phyloP scores from a whole-genome alignment of 2,113 vertebrate genomes.

The Nannospalax galili region DNA sequence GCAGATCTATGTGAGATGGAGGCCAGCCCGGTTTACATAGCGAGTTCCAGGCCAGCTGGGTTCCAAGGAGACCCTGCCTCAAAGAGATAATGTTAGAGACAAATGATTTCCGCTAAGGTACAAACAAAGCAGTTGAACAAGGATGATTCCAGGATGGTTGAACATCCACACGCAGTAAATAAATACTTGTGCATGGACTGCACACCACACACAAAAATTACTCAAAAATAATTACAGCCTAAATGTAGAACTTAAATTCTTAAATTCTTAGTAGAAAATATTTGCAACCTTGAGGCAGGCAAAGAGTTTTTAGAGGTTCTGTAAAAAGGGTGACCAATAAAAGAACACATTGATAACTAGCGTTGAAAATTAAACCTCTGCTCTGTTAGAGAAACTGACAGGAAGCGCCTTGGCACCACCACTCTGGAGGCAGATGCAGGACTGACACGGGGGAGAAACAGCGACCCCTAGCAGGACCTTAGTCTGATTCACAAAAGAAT shows the following conservation, averaged over 20 bases:
- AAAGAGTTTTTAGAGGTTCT: background rate
- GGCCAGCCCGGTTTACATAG: no score
- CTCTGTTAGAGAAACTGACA: background rate
- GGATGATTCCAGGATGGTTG: background rate
- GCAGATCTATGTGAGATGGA: no score
- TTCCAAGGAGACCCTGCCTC: no score
- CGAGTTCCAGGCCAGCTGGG: no score
- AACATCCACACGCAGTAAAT: background rate
- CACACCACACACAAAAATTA: background rate
- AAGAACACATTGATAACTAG: background rate
- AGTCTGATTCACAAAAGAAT: no score
- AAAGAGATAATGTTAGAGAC: background rate
- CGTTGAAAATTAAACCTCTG: background rate
- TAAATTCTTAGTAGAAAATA: background rate
- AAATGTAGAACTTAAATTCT: background rate
- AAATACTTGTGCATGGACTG: background rate
- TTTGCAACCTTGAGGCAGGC: background rate
- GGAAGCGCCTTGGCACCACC: rapidly evolving
- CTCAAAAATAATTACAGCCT: background rate
- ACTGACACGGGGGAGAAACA: no score
- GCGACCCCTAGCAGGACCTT: no score
- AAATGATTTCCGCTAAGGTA: background rate
- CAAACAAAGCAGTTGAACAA: background rate
- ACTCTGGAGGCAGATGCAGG: background rate
- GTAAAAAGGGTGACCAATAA: background rate